Conservation (phyloP, 2,888 invertebrate species). For the Apodemia duryi region DNA sequence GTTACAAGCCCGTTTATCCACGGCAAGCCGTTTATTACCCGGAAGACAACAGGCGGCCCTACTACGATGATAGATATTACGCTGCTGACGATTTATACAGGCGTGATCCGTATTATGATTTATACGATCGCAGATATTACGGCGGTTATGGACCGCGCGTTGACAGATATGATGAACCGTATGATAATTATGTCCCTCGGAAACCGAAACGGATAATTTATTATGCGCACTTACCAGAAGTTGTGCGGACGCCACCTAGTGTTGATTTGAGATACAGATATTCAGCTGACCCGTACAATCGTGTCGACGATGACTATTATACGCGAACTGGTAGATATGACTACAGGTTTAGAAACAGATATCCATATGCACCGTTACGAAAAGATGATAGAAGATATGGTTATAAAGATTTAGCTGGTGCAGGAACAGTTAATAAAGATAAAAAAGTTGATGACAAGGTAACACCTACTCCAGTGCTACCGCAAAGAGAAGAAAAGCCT, state of each 20-base stretch:
- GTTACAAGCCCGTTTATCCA: slow-evolving; percentile 65
- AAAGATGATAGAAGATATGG: slow-evolving; percentile 71
- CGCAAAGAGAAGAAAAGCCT: slow-evolving; percentile 61
- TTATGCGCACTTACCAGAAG: slow-evolving; percentile 85
- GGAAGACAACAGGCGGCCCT: slow-evolving; percentile 62
- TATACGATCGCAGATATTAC: slow-evolving; percentile 54
- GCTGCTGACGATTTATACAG: slow-evolving; percentile 61
- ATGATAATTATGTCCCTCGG: slow-evolving; percentile 60
- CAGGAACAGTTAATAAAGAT: slow-evolving; percentile 59
- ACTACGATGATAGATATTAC: slow-evolving; percentile 62
- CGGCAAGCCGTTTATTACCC: slow-evolving; percentile 71
- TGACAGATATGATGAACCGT: slow-evolving; percentile 64
- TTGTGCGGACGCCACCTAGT: slow-evolving; percentile 80
- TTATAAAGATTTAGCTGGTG: slow-evolving; percentile 63
- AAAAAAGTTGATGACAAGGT: slow-evolving; percentile 69
- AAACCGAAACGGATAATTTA: slow-evolving; percentile 83
- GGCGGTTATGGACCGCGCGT: slow-evolving; percentile 53
- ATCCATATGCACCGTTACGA: slow-evolving; percentile 63
- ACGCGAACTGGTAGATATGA: slow-evolving; percentile 65
- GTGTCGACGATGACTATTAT: slow-evolving; percentile 61
- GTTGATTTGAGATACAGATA: slow-evolving; percentile 78
- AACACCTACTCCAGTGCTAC: slow-evolving; percentile 64
- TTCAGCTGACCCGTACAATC: slow-evolving; percentile 63
- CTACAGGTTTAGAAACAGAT: slow-evolving; percentile 62
- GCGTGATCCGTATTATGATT: slow-evolving; percentile 64